Evolutionary conservation across 2,888 invertebrate genomes (phyloP), one percentile per base, ranked within the genome.

Genomic region (Stenoptilia bipunctidactyla): DNA sequence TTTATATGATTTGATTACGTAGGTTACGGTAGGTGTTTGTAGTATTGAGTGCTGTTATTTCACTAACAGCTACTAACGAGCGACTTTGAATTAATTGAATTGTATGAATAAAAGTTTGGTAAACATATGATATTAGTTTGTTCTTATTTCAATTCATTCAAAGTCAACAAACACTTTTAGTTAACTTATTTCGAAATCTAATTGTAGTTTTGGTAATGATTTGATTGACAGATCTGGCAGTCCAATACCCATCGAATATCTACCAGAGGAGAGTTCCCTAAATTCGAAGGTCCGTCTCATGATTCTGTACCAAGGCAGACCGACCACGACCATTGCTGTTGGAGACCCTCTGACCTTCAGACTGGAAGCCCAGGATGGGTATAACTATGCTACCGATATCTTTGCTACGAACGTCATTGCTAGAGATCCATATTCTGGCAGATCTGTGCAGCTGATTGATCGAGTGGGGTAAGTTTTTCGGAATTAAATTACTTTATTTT

Each of bases 341-440:
- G 96, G 96, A 1, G 96, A 96, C 72, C 95, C 95, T 0, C 66
- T 96, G 6, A 95, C 95, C 6, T 95, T 96, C 84, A 88, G 93
- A 45, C 70, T 96, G 37, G 96, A 96, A 75, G 90, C 95, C 0
- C 92, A 94, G 69, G 94, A 94, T 55, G 94, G 95, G 45, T 93
- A 93, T 56, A 94, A 92, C 61, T 94, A 94, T 53, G 90, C 90
- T 0, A 92, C 92, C 0, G 96, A 96, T 56, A 95, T 96, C 49
- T 96, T 96, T 61, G 96, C 96, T 0, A 95, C 94, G 0, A 95
- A 96, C 68, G 96, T 96, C 1, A 92, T 96, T 9, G 96, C 96
- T 1, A 87, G 95, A 57, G 96, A 96, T 86, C 96, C 96, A 1
- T 96, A 96, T 63, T 93, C 95, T 0, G 95, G 95, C 43, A 83